These are phyloP conservation scores for Scarus forsteni DNA, from an alignment of 2,797 vertebrate genomes.

Conservation along the genomic window DNA sequence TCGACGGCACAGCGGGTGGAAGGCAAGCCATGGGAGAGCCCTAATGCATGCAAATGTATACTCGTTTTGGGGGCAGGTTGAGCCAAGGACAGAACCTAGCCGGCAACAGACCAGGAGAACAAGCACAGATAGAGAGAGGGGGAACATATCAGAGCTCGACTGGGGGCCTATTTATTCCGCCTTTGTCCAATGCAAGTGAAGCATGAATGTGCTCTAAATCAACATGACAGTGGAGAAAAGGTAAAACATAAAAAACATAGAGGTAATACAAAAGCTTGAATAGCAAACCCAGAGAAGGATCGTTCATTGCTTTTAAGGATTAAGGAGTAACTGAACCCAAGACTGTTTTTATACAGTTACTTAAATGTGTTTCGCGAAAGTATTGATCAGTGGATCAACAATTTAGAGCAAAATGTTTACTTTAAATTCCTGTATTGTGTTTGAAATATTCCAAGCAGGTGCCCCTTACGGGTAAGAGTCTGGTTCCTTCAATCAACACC, in stretches of 20 bases:
- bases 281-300: background rate
- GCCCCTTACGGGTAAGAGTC: no score
- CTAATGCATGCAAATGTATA: conserved; percentile 87
- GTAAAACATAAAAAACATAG: conserved; percentile 28
- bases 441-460: no score
- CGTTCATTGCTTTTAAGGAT: conserved; percentile 3
- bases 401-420: no score
- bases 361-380: no score
- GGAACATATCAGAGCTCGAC: conserved; percentile 39
- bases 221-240: conserved; percentile 39
- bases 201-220: conserved; percentile 52
- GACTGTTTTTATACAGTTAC: no score
- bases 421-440: no score
- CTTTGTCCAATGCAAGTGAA: conserved; percentile 33
- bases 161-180: conserved; percentile 36
- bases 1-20: conserved; percentile 80
- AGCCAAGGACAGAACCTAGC: conserved; percentile 79
- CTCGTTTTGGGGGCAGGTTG: conserved; percentile 81
- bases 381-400: no score
- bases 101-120: conserved; percentile 42
- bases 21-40: conserved; percentile 81
- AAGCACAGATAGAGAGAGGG: conserved; percentile 14
- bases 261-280: conserved; percentile 12
- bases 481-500: no score
- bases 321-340: background rate